Conservation (phyloP, 1,140 invertebrate genomes). For the Euura saliciscinereae region DNA sequence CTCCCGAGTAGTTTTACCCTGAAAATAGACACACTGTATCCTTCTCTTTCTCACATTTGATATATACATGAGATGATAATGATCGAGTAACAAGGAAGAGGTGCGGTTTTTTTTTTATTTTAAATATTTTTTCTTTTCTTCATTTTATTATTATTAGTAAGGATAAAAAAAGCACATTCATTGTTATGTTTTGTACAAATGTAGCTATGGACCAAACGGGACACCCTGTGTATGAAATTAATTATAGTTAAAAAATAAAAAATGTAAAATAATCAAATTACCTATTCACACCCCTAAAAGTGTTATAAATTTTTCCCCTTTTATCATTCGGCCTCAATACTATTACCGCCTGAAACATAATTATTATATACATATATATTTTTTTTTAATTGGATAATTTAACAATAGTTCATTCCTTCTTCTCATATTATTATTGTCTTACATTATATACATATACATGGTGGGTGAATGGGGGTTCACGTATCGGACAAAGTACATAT, state of each 20-base stretch:
- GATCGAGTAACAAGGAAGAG: neutral
- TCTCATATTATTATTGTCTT: neutral
- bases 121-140: too few species aligned
- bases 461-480: neutral
- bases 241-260: slow-evolving; percentile 27
- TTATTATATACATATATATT: slow-evolving; percentile 32
- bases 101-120: neutral
- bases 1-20: too few species aligned
- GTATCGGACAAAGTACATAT: neutral
- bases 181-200: slow-evolving; percentile 29
- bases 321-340: slow-evolving; percentile 52
- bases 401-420: neutral
- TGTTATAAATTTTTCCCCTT: slow-evolving; percentile 49
- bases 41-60: too few species aligned
- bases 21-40: too few species aligned
- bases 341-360: slow-evolving; percentile 55
- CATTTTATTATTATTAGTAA: neutral
- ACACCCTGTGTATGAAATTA: slow-evolving; percentile 41
- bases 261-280: slow-evolving; percentile 46
- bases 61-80: neutral
- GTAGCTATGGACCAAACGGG: slow-evolving; percentile 31
- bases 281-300: slow-evolving; percentile 50
- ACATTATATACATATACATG: neutral
- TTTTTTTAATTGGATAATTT: slow-evolving; percentile 30
- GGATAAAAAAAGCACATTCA: slow-evolving; percentile 16